Conservation (phyloP, 1,140 invertebrate species). For the Cecropterus lyciades region DNA sequence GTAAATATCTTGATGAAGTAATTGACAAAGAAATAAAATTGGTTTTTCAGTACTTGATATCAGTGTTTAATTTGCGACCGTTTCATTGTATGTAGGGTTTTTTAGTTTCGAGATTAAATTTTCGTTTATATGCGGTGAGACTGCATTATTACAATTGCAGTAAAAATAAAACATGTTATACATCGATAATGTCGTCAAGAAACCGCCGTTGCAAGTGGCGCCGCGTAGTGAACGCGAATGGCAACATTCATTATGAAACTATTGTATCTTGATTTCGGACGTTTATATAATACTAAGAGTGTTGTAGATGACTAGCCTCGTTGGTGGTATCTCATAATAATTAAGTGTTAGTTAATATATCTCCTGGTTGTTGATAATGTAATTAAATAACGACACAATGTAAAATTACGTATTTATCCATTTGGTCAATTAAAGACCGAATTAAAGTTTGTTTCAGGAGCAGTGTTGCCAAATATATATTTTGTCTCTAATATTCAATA, state of each 20-base stretch:
- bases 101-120: too few species aligned
- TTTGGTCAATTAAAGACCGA: constrained; percentile 76
- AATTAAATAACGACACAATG: constrained; percentile 40
- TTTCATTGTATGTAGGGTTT: too few species aligned
- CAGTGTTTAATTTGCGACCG: too few species aligned
- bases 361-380: constrained; percentile 78
- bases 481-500: too few species aligned
- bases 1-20: too few species aligned
- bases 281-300: constrained; percentile 39
- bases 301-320: constrained; percentile 58
- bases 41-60: too few species aligned
- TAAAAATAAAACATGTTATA: too few species aligned
- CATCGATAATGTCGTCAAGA: neutral
- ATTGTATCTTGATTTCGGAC: constrained; percentile 21
- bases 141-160: too few species aligned
- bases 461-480: too few species aligned
- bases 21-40: too few species aligned
- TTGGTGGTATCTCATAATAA: constrained; percentile 71
- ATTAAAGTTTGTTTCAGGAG: constrained; percentile 34
- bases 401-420: constrained; percentile 59
- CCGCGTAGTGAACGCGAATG: neutral
- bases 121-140: too few species aligned
- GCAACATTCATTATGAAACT: constrained; percentile 18
- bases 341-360: constrained; percentile 72
- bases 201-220: constrained; percentile 44